Evolutionary conservation across 2,888 invertebrate species (phyloP), one percentile per base, ranked within the genome.

Genomic region (Aphodius granarius): DNA sequence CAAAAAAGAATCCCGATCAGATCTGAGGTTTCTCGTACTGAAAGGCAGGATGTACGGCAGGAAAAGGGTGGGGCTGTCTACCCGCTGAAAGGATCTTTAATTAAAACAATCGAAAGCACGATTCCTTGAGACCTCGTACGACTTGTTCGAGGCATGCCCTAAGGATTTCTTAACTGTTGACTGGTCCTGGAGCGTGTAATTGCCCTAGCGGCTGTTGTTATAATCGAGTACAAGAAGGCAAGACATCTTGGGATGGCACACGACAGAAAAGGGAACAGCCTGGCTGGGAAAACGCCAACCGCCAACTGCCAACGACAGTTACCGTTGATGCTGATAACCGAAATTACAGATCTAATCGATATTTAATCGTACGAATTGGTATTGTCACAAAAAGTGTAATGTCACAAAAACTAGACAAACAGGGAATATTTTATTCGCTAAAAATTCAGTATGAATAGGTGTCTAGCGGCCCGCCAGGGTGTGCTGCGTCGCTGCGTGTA

Each of bases 41-140:
- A 68, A 68, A 68, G 68, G n/a, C 21, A 68, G 22, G 68, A 43
- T 43, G 21, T 15, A 22, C 70, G 62, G 15, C 19, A 15, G 13
- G 19, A 21, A 15, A 4, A 23, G 65, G 23, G 17, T 43, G 9
- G 17, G 66, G 18, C 64, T 17, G 21, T 15, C 22, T n/a, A 74
- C 74, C 73, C 76, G 76, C 76, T 75, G 76, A 78, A 78, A 68
- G 76, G 76, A 73, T 77, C 77, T 73, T 78, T 79, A 79, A 79
- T 79, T 79, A 78, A 79, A 79, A 76, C 78, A 78, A 75, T 77
- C 79, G 75, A n/a, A n/a, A n/a, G n/a, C 71, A 73, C 74, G 75
- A 76, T 76, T 73, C 68, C 68, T 17, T 21, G n/a, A 20, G 68
- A 6, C 71, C 76, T 75, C 75, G 73, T 75, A 74, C 73, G 18